Conservation (phyloP, 2,797 vertebrate species). For the Lepus townsendii region DNA sequence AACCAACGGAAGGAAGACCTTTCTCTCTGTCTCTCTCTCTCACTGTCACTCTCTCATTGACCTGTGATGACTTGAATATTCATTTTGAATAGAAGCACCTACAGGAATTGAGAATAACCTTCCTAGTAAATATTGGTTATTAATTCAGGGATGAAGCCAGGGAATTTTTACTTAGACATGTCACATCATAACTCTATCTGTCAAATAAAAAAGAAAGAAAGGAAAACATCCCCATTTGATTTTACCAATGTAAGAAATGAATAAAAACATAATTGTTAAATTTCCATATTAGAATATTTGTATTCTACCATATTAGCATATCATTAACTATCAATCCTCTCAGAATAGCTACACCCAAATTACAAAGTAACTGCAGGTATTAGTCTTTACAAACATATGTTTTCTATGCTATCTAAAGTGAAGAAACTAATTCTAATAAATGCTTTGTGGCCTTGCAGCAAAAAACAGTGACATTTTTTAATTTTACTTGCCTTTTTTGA, state of each 20-base stretch:
- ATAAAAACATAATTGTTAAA: not conserved
- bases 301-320: not conserved
- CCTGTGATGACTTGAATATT: slow-evolving; percentile 2
- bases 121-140: slow-evolving; percentile 7
- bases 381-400: not conserved
- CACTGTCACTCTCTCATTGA: not conserved
- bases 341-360: not conserved
- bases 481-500: not conserved
- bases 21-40: too few species aligned
- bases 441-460: not conserved
- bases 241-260: not conserved
- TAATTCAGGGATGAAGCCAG: slow-evolving; percentile 30
- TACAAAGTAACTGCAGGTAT: not conserved
- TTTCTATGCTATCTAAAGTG: not conserved
- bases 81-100: not conserved
- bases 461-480: not conserved
- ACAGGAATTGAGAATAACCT: not conserved
- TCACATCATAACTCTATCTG: not conserved
- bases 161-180: not conserved
- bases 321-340: not conserved
- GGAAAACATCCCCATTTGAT: not conserved
- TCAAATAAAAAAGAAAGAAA: too few species aligned
- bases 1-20: too few species aligned
- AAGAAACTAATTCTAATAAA: not conserved
- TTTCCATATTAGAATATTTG: not conserved